Conservation (phyloP, 2,888 invertebrate genomes). For the Drymonia ruficornis region DNA sequence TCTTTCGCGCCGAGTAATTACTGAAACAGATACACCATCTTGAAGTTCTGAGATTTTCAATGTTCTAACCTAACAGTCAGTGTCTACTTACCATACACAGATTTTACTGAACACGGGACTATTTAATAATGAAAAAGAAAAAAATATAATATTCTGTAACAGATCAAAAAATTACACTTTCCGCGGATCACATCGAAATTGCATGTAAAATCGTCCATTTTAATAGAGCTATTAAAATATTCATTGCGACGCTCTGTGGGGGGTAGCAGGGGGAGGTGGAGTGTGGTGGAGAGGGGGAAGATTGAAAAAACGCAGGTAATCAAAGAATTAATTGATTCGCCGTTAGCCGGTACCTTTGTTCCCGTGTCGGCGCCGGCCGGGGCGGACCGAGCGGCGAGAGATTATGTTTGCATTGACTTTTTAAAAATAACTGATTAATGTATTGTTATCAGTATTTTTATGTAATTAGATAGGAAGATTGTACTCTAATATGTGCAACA, state of each 20-base stretch:
- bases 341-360: conserved; percentile 19
- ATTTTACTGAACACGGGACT: too few relatives aligned
- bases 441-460: not conserved
- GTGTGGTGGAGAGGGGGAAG: conserved; percentile 10
- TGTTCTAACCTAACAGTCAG: too few relatives aligned
- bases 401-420: not conserved
- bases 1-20: too few relatives aligned
- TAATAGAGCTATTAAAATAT: conserved; percentile 49
- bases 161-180: not conserved
- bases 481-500: too few relatives aligned
- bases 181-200: not conserved
- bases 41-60: too few relatives aligned
- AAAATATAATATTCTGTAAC: too few relatives aligned
- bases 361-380: conserved; percentile 17
- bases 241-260: conserved; percentile 40
- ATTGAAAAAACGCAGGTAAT: conserved; percentile 52
- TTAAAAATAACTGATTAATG: not conserved
- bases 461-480: too few relatives aligned
- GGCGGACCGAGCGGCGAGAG: conserved; percentile 7
- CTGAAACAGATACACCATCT: too few relatives aligned
- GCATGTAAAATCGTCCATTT: conserved; percentile 23
- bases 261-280: not conserved
- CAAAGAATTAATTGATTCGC: conserved; percentile 58
- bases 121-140: too few relatives aligned
- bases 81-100: too few relatives aligned